These are phyloP conservation scores for Parotia lawesii DNA, from an alignment of 2,113 vertebrate species.

Conservation along the genomic window DNA sequence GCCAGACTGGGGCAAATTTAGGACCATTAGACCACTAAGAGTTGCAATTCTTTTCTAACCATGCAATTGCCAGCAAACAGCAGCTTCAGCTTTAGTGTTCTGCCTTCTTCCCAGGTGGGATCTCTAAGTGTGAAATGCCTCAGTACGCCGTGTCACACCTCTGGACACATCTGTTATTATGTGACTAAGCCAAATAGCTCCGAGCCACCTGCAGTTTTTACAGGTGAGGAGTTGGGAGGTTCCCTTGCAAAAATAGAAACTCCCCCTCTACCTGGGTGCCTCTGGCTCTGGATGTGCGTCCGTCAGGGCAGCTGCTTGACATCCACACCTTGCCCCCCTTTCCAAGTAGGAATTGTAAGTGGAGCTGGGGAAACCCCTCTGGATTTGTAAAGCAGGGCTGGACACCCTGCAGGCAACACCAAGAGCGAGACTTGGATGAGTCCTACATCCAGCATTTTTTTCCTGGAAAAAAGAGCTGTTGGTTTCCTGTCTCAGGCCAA, in stretches of 20 bases:
- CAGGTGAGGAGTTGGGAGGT: slow-evolving; percentile 77
- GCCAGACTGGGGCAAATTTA: background rate
- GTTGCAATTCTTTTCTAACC: background rate
- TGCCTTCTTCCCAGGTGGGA: slow-evolving; percentile 80
- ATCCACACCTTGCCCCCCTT: background rate
- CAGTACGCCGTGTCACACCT: slow-evolving; percentile 94
- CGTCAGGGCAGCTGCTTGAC: background rate
- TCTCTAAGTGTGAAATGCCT: slow-evolving; percentile 91
- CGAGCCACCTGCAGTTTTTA: slow-evolving; percentile 91
- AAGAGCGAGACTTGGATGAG: background rate
- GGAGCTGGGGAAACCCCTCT: background rate
- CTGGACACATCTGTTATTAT: slow-evolving; percentile 95
- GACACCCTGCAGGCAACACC: background rate
- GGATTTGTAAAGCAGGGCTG: background rate
- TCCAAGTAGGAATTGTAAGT: background rate
- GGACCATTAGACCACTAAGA: background rate
- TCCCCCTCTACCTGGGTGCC: background rate
- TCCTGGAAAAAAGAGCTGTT: background rate
- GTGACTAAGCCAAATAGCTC: slow-evolving; percentile 87
- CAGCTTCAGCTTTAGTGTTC: slow-evolving; percentile 27
- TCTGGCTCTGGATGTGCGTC: background rate
- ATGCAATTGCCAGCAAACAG: background rate
- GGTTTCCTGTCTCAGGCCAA: background rate
- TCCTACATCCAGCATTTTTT: background rate
- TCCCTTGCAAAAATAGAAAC: background rate